Evolutionary conservation across 2,797 vertebrate genomes (phyloP).

Genomic region (Buphagus erythrorhynchus): DNA sequence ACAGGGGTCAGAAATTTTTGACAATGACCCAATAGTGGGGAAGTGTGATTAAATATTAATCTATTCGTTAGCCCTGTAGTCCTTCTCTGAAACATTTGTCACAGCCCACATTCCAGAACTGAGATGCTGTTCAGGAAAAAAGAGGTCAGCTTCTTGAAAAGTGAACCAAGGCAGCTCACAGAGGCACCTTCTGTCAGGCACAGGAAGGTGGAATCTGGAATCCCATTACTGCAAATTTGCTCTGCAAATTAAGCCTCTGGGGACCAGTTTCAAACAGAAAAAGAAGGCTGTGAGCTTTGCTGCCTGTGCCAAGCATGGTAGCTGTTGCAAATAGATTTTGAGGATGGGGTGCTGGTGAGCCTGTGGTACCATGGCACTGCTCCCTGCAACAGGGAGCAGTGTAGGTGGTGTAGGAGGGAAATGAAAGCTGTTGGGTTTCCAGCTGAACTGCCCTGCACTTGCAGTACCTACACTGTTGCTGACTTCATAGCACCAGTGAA

Average conservation of each 20-base stretch:
- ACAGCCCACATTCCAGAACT: neutral
- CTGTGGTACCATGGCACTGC: neutral
- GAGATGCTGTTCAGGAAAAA: conserved; percentile 30
- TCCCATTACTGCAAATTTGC: conserved; percentile 32
- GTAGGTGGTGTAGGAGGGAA: neutral
- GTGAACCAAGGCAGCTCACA: conserved; percentile 4
- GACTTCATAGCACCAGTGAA: neutral
- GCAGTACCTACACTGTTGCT: neutral
- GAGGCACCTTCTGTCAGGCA: conserved; percentile 40
- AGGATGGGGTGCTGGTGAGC: neutral
- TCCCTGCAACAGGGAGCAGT: neutral
- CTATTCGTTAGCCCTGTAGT: conserved; percentile 31
- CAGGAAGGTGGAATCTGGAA: conserved; percentile 57
- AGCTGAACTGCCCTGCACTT: neutral
- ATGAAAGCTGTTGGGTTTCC: neutral
- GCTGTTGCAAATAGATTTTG: neutral
- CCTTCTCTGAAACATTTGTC: conserved; percentile 11
- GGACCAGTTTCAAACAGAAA: conserved; percentile 26
- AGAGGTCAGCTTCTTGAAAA: conserved; percentile 50
- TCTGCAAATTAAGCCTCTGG: conserved; percentile 63
- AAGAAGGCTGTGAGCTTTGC: conserved; percentile 9
- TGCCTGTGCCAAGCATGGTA: neutral
- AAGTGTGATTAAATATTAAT: neutral
- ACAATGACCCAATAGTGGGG: neutral
- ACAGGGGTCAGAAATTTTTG: neutral